These are phyloP conservation scores for Drosophila punjabiensis DNA, from an alignment of 1,140 invertebrate species.

Conservation along the genomic window DNA sequence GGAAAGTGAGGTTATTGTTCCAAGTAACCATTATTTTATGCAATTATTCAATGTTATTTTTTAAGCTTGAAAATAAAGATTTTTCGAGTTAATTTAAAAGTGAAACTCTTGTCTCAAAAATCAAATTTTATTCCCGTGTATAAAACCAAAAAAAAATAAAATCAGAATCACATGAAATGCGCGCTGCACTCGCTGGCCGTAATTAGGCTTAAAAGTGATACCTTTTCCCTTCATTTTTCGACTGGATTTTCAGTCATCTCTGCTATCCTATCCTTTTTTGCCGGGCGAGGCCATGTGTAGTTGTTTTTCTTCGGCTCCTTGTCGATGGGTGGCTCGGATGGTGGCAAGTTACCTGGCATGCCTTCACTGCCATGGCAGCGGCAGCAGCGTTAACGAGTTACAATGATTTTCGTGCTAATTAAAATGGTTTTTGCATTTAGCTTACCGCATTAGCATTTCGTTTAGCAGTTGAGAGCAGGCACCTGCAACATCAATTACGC, in stretches of 20 bases:
- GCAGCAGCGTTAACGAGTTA: constrained; percentile 73
- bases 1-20: background rate
- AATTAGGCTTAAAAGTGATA: constrained; percentile 1
- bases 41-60: too few relatives aligned
- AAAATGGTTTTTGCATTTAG: constrained; percentile 84
- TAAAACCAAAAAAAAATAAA: background rate
- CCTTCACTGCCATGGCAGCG: constrained; percentile 26
- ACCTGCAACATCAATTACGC: constrained; percentile 80
- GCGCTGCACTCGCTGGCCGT: background rate
- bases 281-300: constrained; percentile 23
- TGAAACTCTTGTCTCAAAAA: too few relatives aligned
- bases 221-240: background rate
- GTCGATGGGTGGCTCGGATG: constrained; percentile 30
- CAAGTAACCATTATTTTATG: too few relatives aligned
- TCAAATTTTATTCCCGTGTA: too few relatives aligned
- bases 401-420: constrained; percentile 84
- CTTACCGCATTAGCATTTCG: constrained; percentile 83
- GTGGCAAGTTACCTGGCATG: constrained; percentile 17
- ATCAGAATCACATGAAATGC: background rate
- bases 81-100: too few relatives aligned
- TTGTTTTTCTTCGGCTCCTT: constrained; percentile 38
- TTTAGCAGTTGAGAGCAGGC: constrained; percentile 76
- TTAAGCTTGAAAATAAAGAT: too few relatives aligned
- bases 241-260: constrained; percentile 9
- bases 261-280: constrained; percentile 29